Conservation (phyloP, 2,888 invertebrate genomes). For the Cactoblastis cactorum region DNA sequence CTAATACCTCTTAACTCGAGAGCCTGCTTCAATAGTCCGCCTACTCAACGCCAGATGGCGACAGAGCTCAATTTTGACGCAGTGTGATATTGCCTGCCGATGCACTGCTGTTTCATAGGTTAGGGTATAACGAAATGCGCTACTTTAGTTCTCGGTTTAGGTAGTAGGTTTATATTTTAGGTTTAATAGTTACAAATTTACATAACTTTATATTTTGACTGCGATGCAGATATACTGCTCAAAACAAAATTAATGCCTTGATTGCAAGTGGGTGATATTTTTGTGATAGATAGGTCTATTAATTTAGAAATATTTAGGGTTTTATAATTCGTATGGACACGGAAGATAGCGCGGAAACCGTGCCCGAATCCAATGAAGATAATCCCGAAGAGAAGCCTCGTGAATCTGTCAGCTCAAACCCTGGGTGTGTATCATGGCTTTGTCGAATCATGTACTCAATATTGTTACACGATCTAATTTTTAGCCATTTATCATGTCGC, state of each 20-base stretch:
- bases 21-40: neutral
- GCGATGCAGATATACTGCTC: neutral
- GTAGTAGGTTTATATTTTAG: neutral
- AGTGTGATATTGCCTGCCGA: conserved; percentile 2
- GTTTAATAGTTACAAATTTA: neutral
- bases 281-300: conserved; percentile 3
- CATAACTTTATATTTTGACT: neutral
- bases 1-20: neutral
- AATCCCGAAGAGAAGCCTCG: conserved; percentile 5
- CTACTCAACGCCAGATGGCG: conserved; percentile 15
- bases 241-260: neutral
- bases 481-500: neutral
- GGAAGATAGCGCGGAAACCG: conserved; percentile 4
- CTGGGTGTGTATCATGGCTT: conserved; percentile 11
- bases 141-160: conserved; percentile 1
- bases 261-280: conserved; percentile 1
- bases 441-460: neutral
- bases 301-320: neutral
- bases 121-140: conserved; percentile 5
- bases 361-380: conserved; percentile 9
- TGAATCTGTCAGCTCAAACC: conserved; percentile 8
- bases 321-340: conserved; percentile 7
- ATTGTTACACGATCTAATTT: neutral
- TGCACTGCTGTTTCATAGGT: neutral
- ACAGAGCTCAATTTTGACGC: conserved; percentile 8